These are phyloP conservation scores for Dryas iulia DNA, from an alignment of 1,140 invertebrate genomes.

Conservation along the genomic window DNA sequence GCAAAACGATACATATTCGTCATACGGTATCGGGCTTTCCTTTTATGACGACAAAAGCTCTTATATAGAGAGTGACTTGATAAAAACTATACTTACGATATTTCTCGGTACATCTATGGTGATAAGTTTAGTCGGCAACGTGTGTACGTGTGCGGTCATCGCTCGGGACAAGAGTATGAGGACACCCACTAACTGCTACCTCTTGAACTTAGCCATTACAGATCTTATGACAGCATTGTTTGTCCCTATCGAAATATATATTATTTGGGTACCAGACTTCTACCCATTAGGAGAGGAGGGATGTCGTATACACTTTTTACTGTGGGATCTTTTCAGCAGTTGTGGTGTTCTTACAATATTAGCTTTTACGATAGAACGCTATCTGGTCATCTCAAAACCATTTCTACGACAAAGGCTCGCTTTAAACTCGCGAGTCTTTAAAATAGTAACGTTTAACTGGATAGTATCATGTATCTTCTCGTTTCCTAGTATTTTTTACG, in stretches of 20 bases:
- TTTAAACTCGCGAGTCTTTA: conserved; percentile 87
- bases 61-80: conserved; percentile 81
- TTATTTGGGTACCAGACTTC: conserved; percentile 91
- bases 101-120: conserved; percentile 91
- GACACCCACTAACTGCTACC: conserved; percentile 94
- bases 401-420: conserved; percentile 90
- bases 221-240: conserved; percentile 92
- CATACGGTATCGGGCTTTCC: conserved; percentile 32
- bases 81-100: conserved; percentile 88
- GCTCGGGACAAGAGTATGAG: conserved; percentile 93
- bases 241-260: conserved; percentile 90
- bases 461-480: conserved; percentile 85
- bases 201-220: conserved; percentile 95
- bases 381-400: conserved; percentile 88
- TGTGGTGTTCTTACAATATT: conserved; percentile 94
- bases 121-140: conserved; percentile 92
- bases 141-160: conserved; percentile 96
- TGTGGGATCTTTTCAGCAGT: conserved; percentile 94
- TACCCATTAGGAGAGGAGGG: conserved; percentile 92
- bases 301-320: conserved; percentile 90
- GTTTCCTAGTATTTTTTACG: conserved; percentile 88
- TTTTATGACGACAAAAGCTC: conserved; percentile 35
- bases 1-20: conserved; percentile 5
- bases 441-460: conserved; percentile 87
- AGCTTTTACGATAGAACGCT: conserved; percentile 90